A percentile compares a stretch with the other conserved stretches of the same genome.
These are phyloP conservation scores for Drosophila percnosoma DNA, from an alignment of 2,888 invertebrate species.

Conservation along the genomic window DNA sequence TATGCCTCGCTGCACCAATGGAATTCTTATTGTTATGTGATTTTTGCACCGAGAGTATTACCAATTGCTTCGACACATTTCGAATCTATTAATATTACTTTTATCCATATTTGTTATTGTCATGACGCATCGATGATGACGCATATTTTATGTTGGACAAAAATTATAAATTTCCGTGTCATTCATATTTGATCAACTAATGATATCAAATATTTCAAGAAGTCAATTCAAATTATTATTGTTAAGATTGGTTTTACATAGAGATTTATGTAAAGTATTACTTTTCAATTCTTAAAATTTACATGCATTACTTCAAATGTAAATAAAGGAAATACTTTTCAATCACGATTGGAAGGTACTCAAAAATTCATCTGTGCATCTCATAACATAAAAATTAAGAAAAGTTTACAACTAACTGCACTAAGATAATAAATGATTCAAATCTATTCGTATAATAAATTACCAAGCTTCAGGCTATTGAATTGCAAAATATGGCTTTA, in stretches of 20 bases:
- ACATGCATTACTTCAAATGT: neutral
- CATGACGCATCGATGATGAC: constrained; percentile 5
- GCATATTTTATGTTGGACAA: constrained; percentile 25
- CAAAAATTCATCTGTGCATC: neutral
- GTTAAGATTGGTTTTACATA: neutral
- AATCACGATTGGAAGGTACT: neutral
- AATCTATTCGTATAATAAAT: neutral
- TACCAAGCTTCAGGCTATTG: neutral
- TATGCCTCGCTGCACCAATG: constrained; percentile 65
- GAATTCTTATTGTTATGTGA: constrained; percentile 56
- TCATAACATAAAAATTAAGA: too few relatives aligned
- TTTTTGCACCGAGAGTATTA: constrained; percentile 14
- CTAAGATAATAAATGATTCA: neutral
- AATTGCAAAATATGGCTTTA: neutral
- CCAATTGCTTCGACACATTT: constrained; percentile 5
- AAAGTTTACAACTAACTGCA: neutral
- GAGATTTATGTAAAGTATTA: neutral
- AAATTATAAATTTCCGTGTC: constrained; percentile 24
- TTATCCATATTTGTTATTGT: constrained; percentile 9
- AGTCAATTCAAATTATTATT: neutral
- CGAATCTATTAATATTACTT: constrained; percentile 13
- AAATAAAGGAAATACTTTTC: neutral
- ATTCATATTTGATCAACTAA: constrained; percentile 1
- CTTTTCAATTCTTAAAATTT: neutral
- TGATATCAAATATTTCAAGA: constrained; percentile 6